Evolutionary conservation across 2,888 invertebrate genomes (phyloP).

Genomic region (Tinea semifulvella): DNA sequence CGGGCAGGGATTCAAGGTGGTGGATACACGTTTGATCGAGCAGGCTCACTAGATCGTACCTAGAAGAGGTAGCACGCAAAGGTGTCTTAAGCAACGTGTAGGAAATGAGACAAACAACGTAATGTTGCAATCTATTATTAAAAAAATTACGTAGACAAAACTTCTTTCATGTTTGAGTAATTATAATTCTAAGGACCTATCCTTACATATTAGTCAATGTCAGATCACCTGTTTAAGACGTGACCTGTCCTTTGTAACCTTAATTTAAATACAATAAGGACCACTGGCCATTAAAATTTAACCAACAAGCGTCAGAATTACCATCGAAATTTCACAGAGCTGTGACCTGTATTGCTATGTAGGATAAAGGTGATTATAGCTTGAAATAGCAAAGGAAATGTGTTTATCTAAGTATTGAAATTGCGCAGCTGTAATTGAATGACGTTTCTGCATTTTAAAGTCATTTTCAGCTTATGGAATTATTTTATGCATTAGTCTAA

Average conservation of each 20-base stretch:
- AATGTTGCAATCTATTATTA: too few species aligned
- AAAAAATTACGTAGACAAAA: too few species aligned
- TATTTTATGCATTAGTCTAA: too few species aligned
- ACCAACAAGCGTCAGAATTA: not conserved
- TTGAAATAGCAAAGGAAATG: not conserved
- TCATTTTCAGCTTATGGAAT: not conserved
- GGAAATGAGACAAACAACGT: too few species aligned
- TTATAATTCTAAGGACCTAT: not conserved
- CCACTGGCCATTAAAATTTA: not conserved
- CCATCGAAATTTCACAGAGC: not conserved
- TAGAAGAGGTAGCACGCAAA: too few species aligned
- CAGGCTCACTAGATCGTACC: too few species aligned
- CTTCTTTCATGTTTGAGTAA: not conserved
- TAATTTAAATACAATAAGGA: slow-evolving; percentile 7
- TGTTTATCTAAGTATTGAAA: not conserved
- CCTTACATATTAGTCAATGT: too few species aligned
- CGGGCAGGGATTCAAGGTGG: too few species aligned
- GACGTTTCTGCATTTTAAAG: not conserved
- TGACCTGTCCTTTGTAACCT: slow-evolving; percentile 7
- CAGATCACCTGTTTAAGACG: slow-evolving; percentile 12
- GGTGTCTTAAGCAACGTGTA: too few species aligned
- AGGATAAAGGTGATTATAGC: not conserved
- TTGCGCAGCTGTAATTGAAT: not conserved
- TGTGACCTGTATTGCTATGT: not conserved
- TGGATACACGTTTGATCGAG: too few species aligned